A percentile compares a stretch with the other conserved stretches of the same genome.
phyloP scores from a whole-genome alignment of 2,888 invertebrate genomes.

The Melolontha melolontha region DNA sequence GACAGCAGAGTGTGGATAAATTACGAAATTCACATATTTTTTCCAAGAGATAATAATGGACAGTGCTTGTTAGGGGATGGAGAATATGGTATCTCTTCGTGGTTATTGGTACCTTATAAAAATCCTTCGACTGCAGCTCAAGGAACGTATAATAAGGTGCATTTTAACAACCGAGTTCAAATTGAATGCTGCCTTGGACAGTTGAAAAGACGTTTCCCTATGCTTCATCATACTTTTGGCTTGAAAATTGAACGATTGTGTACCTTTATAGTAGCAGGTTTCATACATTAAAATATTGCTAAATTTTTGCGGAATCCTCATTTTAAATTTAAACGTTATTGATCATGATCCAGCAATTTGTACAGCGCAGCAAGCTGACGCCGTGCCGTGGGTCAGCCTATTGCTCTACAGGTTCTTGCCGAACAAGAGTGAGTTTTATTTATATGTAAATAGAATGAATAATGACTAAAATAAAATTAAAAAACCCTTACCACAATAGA shows the following conservation, averaged over 20 bases:
- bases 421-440: no score
- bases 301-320: constrained; percentile 11
- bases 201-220: constrained; percentile 26
- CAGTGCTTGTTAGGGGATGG: no score
- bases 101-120: no score
- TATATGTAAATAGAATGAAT: no score
- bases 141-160: not conserved
- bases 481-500: no score
- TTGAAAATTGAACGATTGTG: constrained; percentile 12
- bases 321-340: not conserved
- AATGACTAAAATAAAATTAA: no score
- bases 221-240: constrained; percentile 14
- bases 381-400: not conserved
- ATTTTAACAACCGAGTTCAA: constrained; percentile 1
- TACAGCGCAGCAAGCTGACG: constrained; percentile 10
- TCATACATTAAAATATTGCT: constrained; percentile 14
- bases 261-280: constrained; percentile 10
- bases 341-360: constrained; percentile 4
- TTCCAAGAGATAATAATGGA: no score
- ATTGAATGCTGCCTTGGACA: constrained; percentile 20
- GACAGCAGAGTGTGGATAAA: no score
- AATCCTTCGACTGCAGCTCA: no score
- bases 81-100: no score
- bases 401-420: constrained; percentile 6
- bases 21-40: no score